These are phyloP conservation scores for Zaprionus obscuricornis DNA, from an alignment of 2,888 invertebrate species.

Conservation along the genomic window DNA sequence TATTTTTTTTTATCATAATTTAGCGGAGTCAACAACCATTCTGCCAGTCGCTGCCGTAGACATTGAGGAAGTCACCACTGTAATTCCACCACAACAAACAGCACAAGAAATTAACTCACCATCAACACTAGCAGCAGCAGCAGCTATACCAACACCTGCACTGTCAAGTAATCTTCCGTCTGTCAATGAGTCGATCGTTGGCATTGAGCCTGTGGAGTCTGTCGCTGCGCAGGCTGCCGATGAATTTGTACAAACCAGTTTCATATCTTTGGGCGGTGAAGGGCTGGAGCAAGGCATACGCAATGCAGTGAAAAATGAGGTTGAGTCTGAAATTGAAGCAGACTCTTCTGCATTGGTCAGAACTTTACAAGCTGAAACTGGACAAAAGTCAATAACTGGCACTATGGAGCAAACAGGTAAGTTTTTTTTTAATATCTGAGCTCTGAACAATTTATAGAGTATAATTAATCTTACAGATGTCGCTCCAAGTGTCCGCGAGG, in stretches of 20 bases:
- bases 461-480: slow-evolving; percentile 1
- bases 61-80: slow-evolving; percentile 41
- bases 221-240: slow-evolving; percentile 35
- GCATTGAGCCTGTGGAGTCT: slow-evolving; percentile 14
- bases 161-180: not conserved
- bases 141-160: not conserved
- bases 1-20: slow-evolving; percentile 4
- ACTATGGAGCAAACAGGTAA: slow-evolving; percentile 38
- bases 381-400: slow-evolving; percentile 1
- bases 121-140: slow-evolving; percentile 4
- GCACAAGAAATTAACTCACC: slow-evolving; percentile 13
- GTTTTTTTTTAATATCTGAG: not conserved
- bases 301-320: slow-evolving; percentile 71
- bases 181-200: slow-evolving; percentile 19
- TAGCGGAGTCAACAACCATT: slow-evolving; percentile 63
- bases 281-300: slow-evolving; percentile 74
- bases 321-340: slow-evolving; percentile 60
- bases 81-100: slow-evolving; percentile 36
- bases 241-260: slow-evolving; percentile 41
- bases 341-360: slow-evolving; percentile 30
- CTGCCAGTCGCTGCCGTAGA: slow-evolving; percentile 12
- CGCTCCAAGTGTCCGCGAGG: slow-evolving; percentile 47
- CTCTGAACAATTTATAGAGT: not conserved
- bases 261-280: slow-evolving; percentile 51
- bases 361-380: slow-evolving; percentile 20